phyloP scores from a whole-genome alignment of 2,888 invertebrate species.

The Rapana venosa region DNA sequence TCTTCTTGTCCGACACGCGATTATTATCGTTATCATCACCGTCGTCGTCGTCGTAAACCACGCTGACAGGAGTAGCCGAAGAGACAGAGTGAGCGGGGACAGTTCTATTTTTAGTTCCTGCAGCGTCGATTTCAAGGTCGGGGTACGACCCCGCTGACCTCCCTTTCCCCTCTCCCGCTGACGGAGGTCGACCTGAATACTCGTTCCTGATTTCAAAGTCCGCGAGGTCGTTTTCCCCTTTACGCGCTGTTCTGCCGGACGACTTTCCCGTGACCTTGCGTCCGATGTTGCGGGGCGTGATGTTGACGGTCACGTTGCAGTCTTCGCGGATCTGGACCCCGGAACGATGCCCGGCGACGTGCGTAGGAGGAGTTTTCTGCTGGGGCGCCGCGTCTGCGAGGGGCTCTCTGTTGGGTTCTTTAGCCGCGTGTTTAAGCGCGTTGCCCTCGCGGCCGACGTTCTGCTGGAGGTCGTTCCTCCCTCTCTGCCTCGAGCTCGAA shows the following conservation, averaged over 20 bases:
- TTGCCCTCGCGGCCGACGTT: not conserved
- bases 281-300: slow-evolving; percentile 65
- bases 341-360: not conserved
- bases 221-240: not conserved
- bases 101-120: not conserved
- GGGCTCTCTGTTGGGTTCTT: not conserved
- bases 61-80: not conserved
- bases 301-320: slow-evolving; percentile 61
- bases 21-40: slow-evolving; percentile 23
- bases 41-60: slow-evolving; percentile 53
- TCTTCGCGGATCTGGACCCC: slow-evolving; percentile 55
- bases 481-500: not conserved
- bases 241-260: slow-evolving; percentile 13
- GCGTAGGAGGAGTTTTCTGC: not conserved
- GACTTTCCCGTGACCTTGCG: slow-evolving; percentile 55
- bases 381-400: not conserved
- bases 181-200: not conserved
- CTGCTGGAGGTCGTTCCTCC: not conserved
- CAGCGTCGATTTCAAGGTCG: not conserved
- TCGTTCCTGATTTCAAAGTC: not conserved
- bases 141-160: not conserved
- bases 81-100: not conserved
- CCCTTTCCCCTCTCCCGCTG: not conserved
- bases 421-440: no score
- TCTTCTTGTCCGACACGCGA: not conserved